Base-by-base conservation (phyloP, 64 coral and sea anemone species). In the Dendrophyllia cribrosa region DNA sequence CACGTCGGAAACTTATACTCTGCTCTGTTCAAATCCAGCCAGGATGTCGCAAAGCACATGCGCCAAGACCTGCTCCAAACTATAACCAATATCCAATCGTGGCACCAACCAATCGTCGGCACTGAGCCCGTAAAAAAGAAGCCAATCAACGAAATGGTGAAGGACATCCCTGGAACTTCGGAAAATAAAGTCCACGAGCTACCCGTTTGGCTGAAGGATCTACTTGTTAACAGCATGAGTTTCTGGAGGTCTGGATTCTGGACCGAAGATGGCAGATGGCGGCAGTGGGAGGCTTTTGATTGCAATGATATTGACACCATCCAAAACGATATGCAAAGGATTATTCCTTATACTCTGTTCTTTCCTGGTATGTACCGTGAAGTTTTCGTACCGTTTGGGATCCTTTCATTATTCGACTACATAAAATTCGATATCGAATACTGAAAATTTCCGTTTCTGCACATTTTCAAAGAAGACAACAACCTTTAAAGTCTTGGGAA, bases 231-330 rank as follows among this genome's bases (percentile, higher is more conserved):
- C 71, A 97, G 95, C 72, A 70, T 77, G 5, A 97, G 95, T 16
- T 94, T 87, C 25, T 97, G 91, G 95, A 86, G 95, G 76, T 97
- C 95, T 76, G 91, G 90, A 14, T 97, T 97, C 82, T 97, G 95
- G 95, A 91, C 95, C 16, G 91, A 94, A 58, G 92, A 97, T 60
- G 74, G 93, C 19, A 66, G 91, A 91, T 97, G 91, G 91, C 86
- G 95, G 59, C 95, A 97, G 75, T 97, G 95, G 95, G 95, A 97
- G 25, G 95, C 95, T n/a, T 74, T 90, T 21, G 95, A 97, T 59
- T 97, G 95, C 64, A 94, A 97, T 64, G 91, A 94, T 51, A 91
- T 97, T 49, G 95, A 97, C 74, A 90, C 95, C 7, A 90, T 97
- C 13, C 95, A 97, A 83, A 97, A 94, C 47, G 95, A 97, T 22